A percentile compares a stretch with the other conserved stretches of the same genome.
Evolutionary conservation across 2,888 invertebrate species (phyloP).

Genomic region (Brachyptera risi): DNA sequence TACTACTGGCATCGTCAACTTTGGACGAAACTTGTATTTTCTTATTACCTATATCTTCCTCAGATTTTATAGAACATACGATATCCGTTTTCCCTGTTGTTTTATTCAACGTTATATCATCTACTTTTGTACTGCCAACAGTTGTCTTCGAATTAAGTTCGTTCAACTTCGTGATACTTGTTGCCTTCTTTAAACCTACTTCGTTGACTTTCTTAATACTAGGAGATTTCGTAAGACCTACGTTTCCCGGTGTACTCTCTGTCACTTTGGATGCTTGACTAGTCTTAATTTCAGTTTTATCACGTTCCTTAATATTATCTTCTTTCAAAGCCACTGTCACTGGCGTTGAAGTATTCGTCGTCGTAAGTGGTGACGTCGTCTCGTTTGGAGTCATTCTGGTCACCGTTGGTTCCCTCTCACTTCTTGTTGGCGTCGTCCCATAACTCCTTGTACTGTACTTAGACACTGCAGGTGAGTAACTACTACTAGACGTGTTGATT

Average conservation of each 20-base stretch:
- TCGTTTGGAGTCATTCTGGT: neutral
- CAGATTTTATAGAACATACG: too few relatives aligned
- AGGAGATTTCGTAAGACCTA: neutral
- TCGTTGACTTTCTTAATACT: neutral
- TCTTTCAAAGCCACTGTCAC: neutral
- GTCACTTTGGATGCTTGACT: too few relatives aligned
- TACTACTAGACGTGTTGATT: slow-evolving; percentile 26
- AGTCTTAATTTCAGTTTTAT: too few relatives aligned
- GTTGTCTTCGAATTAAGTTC: neutral
- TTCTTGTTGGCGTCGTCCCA: neutral
- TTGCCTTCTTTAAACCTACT: neutral
- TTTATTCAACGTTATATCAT: neutral
- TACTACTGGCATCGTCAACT: too few relatives aligned
- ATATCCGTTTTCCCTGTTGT: too few relatives aligned
- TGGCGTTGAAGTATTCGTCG: neutral
- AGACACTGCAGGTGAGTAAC: slow-evolving; percentile 22
- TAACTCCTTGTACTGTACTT: slow-evolving; percentile 24
- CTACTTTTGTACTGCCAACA: neutral
- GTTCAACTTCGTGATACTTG: neutral
- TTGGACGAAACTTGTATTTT: too few relatives aligned
- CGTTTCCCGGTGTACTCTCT: neutral
- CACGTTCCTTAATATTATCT: neutral
- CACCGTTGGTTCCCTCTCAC: slow-evolving; percentile 14
- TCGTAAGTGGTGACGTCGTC: neutral
- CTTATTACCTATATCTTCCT: too few relatives aligned